These are phyloP conservation scores for Achatina immaculata DNA, from an alignment of 1,140 invertebrate species.

Conservation along the genomic window DNA sequence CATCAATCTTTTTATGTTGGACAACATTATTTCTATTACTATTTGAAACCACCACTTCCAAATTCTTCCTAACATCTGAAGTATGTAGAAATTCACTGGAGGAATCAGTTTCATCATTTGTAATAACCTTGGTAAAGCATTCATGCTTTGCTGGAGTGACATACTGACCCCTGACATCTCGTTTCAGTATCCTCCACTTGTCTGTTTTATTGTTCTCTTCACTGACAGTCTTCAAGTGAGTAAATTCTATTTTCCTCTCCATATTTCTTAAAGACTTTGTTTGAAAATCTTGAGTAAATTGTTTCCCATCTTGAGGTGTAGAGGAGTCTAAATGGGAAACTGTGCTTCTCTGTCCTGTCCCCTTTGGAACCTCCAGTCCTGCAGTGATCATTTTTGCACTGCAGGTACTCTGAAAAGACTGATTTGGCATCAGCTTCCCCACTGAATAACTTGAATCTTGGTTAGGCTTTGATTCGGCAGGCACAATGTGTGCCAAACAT, in stretches of 20 bases:
- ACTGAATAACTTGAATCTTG: too few species aligned
- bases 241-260: not conserved
- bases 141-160: not conserved
- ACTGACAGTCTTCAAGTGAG: not conserved
- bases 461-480: not conserved
- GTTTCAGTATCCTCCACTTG: not conserved
- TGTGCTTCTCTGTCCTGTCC: not conserved
- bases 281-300: not conserved
- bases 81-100: too few species aligned
- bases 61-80: too few species aligned
- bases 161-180: not conserved
- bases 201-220: not conserved
- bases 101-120: too few species aligned
- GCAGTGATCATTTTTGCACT: not conserved
- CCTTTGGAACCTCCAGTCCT: not conserved
- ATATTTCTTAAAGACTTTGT: constrained; percentile 1
- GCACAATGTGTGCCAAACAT: not conserved
- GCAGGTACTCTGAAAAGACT: not conserved
- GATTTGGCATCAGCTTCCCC: not conserved
- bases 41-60: too few species aligned
- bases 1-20: too few species aligned
- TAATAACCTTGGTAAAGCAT: too few species aligned
- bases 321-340: not conserved
- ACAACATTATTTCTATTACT: too few species aligned
- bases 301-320: not conserved